These are phyloP conservation scores for Megatriorchis doriae DNA, from an alignment of 2,113 vertebrate species.

Conservation along the genomic window DNA sequence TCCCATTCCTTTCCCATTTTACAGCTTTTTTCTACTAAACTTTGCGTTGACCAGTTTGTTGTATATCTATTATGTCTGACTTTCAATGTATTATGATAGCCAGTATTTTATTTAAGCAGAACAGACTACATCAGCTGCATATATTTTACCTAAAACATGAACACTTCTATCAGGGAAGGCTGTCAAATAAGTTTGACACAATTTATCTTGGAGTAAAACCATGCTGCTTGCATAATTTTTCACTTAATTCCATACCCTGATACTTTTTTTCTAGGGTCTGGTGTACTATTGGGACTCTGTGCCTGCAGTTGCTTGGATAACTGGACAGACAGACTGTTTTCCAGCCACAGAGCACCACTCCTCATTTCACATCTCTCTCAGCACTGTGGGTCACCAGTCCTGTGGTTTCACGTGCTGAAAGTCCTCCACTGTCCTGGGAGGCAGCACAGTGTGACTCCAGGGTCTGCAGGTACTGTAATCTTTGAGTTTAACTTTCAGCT, in stretches of 20 bases:
- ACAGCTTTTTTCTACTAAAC: neutral
- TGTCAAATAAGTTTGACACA: neutral
- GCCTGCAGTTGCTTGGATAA: neutral
- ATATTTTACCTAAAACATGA: neutral
- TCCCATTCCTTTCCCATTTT: neutral
- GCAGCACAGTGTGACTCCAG: neutral
- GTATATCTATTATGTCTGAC: neutral
- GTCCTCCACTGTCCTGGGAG: accelerated
- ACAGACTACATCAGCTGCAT: neutral
- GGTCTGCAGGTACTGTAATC: neutral
- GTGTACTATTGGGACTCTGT: too few species aligned
- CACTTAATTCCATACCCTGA: neutral
- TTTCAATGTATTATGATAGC: neutral
- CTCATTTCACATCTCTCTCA: too few species aligned
- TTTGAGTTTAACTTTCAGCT: neutral
- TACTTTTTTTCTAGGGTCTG: neutral
- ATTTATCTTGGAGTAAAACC: neutral
- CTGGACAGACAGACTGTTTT: neutral
- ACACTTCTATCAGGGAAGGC: too few species aligned
- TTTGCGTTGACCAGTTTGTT: neutral
- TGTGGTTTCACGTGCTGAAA: too few species aligned
- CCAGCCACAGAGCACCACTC: neutral
- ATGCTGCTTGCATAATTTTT: neutral
- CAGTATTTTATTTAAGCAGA: neutral
- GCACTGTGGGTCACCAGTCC: too few species aligned